Evolutionary conservation across 2,113 vertebrate genomes (phyloP).

Genomic region (Oxygymnocypris stewartii): DNA sequence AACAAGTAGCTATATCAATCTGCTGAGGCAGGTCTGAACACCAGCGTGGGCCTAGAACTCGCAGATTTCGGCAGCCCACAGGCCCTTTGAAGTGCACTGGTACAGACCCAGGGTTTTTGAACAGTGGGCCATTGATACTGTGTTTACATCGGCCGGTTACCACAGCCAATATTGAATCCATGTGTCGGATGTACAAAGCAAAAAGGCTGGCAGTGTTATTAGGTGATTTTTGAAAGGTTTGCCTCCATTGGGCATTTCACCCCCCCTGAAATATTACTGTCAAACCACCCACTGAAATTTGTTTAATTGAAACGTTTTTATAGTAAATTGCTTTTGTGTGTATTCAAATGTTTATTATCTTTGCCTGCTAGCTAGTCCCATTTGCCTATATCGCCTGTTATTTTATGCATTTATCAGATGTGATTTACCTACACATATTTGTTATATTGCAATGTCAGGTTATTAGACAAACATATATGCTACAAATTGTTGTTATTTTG

Average conservation of each 20-base stretch:
- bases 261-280: not conserved
- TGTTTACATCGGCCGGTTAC: constrained; percentile 58
- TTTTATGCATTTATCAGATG: no score
- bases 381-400: not conserved
- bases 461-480: not conserved
- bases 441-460: not conserved
- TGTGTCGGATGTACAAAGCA: constrained; percentile 64
- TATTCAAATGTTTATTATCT: not conserved
- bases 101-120: constrained; percentile 62
- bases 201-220: constrained; percentile 31
- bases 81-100: constrained; percentile 63
- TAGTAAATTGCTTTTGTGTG: not conserved
- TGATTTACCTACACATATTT: not conserved
- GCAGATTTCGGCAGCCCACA: constrained; percentile 58
- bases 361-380: not conserved
- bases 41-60: constrained; percentile 61
- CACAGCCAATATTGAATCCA: constrained; percentile 70
- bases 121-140: constrained; percentile 68
- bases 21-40: constrained; percentile 67
- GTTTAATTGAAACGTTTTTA: not conserved
- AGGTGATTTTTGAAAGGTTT: constrained; percentile 2
- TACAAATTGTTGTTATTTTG: not conserved
- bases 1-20: constrained; percentile 62
- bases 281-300: not conserved
- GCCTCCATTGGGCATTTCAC: not conserved